phyloP scores from a whole-genome alignment of 2,888 invertebrate species.

The Molorchus minor region DNA sequence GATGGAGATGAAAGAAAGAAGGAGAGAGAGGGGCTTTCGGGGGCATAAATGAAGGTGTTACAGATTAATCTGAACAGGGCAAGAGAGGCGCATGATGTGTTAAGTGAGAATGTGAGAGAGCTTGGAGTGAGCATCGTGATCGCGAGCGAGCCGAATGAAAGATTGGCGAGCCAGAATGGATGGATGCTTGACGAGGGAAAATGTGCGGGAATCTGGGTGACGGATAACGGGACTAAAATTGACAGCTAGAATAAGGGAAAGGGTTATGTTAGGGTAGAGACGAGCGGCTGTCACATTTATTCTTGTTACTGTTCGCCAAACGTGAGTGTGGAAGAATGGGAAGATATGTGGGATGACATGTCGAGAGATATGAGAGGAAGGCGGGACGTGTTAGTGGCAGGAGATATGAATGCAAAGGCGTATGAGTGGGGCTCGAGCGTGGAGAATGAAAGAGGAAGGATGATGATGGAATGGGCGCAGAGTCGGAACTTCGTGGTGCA shows the following conservation, averaged over 20 bases:
- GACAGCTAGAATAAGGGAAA: neutral
- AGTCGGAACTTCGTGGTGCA: neutral
- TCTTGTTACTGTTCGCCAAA: neutral
- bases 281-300: neutral
- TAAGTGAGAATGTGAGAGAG: neutral
- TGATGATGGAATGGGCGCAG: conserved; percentile 16
- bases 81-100: neutral
- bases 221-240: too few species aligned
- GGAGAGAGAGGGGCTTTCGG: too few species aligned
- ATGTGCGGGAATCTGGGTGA: neutral
- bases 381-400: too few species aligned
- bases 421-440: conserved; percentile 15
- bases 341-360: too few species aligned
- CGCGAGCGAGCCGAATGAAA: conserved; percentile 5
- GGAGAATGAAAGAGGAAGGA: conserved; percentile 11
- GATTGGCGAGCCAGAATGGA: neutral
- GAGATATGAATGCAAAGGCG: conserved; percentile 29
- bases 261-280: conserved; percentile 2
- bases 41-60: conserved; percentile 7
- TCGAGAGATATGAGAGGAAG: too few species aligned
- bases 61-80: conserved; percentile 7
- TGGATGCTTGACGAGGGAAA: neutral
- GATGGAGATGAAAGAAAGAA: too few species aligned
- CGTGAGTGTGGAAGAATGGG: too few species aligned
- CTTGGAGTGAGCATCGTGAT: neutral